phyloP scores from a whole-genome alignment of 2,797 vertebrate species.

The Calcarius lapponicus region DNA sequence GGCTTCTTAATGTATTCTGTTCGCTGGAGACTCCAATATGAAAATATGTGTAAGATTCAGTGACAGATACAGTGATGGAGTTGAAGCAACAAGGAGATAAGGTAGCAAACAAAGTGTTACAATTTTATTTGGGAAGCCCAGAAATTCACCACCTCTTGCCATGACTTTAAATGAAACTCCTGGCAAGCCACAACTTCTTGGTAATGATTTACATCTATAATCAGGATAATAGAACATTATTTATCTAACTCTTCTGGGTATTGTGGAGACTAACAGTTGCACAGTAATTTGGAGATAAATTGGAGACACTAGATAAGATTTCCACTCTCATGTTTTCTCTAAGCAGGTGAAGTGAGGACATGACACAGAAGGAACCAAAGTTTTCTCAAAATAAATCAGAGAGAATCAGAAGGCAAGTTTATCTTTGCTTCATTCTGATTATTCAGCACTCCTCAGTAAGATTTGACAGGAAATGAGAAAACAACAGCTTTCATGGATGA shows the following conservation, averaged over 20 bases:
- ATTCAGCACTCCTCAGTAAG: conserved; percentile 30
- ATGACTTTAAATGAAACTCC: not conserved
- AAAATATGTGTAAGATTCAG: not conserved
- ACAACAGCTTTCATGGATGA: not conserved
- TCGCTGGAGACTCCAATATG: not conserved
- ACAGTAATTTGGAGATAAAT: not conserved
- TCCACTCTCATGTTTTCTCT: not conserved
- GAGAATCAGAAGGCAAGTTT: conserved; percentile 16
- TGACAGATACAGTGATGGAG: not conserved
- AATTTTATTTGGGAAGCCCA: not conserved
- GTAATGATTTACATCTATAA: not conserved
- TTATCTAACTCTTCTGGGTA: not conserved
- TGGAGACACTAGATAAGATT: not conserved
- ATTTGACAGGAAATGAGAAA: conserved; percentile 33
- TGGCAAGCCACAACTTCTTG: not conserved
- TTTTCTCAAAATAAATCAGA: conserved; percentile 42
- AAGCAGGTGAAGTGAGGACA: conserved; percentile 36
- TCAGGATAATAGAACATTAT: not conserved
- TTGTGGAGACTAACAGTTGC: not conserved
- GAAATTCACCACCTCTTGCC: not conserved
- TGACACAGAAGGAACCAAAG: conserved; percentile 1
- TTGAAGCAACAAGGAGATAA: not conserved
- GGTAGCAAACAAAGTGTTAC: not conserved
- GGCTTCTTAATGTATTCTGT: not conserved
- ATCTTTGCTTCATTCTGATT: conserved; percentile 32